Conservation (phyloP, 2,797 vertebrate species). For the Sparus aurata region DNA sequence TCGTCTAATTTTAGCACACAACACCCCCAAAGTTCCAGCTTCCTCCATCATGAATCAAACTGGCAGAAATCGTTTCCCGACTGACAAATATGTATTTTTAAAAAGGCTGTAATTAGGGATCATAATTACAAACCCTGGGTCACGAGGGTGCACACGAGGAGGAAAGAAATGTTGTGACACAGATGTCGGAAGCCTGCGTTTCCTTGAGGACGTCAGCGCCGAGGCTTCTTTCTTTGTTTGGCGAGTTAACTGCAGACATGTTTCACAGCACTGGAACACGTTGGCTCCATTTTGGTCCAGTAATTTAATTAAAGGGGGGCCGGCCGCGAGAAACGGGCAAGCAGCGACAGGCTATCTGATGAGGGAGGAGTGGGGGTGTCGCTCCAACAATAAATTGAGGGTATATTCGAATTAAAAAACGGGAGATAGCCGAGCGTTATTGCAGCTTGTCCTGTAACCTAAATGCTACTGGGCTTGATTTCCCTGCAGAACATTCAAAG, state of each 20-base stretch:
- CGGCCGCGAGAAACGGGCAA: conserved; percentile 51
- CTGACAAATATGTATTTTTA: conserved; percentile 42
- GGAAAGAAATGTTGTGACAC: conserved; percentile 37
- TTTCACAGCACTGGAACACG: conserved; percentile 62
- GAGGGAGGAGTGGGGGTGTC: conserved; percentile 3
- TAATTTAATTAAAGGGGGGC: conserved; percentile 69
- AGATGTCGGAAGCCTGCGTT: conserved; percentile 43
- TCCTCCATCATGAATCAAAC: conserved; percentile 22
- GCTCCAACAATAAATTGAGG: conserved; percentile 45
- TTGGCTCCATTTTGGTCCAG: conserved; percentile 65
- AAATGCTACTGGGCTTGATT: conserved; percentile 20
- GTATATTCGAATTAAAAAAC: not conserved
- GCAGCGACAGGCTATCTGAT: conserved; percentile 57
- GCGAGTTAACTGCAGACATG: conserved; percentile 57
- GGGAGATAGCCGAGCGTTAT: not conserved
- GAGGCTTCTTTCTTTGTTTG: conserved; percentile 58
- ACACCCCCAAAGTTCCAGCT: not conserved
- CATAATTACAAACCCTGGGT: conserved; percentile 62
- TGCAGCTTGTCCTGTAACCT: conserved; percentile 9
- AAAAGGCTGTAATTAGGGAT: conserved; percentile 55
- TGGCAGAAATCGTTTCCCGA: conserved; percentile 21
- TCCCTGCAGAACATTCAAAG: conserved; percentile 14
- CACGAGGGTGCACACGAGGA: not conserved
- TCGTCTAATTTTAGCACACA: conserved; percentile 16
- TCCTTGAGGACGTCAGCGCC: conserved; percentile 15